Base-by-base conservation (phyloP, 1,140 invertebrate genomes). In the Hyphantria cunea region DNA sequence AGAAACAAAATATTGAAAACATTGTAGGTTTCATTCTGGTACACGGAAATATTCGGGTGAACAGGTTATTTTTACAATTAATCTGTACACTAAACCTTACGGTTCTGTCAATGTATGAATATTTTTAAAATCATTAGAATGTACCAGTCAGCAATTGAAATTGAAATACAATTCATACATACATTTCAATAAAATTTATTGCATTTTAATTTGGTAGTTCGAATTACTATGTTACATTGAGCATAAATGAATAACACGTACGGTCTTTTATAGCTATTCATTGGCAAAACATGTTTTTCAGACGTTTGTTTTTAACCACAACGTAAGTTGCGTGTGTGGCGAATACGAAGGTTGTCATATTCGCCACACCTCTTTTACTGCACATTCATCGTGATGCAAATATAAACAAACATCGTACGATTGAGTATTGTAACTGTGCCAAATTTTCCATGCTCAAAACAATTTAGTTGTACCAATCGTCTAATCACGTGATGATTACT, bases 361-460 rank as follows among this genome's bases (percentile, higher is more conserved):
- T 69, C 47, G 76, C 69, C 85, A 88, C 82, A 80, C 85, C 83
- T 82, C 70, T 73, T 39, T 48, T 61, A 70, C 73, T 64, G 66
- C 53, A 76, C 81, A 81, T 80, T 81, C 74, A 74, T 65, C 70
- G 71, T 64, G 59, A 56, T 58, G 42, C 51, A 76, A 70, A 63
- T 72, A 77, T 83, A 84, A 84, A 86, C 70, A 87, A 86, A 82
- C 64, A 84, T 88, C 84, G 82, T 85, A 85, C 72, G 84, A 87
- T 85, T 66, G 25, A 25, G 49, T 71, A 68, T 83, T 84, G 82
- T 60, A 70, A 72, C 49, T n/a, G 70, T 63, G 74, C 84, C 82
- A 87, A 87, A 41, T 68, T 54, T 70, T 68, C 17, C 17, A 25
- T 25, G 1, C 5, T 25, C 17, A 25, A 25, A 25, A 25, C 17